Evolutionary conservation across 2,888 invertebrate genomes (phyloP).

Genomic region (Phymatocera aterrima): DNA sequence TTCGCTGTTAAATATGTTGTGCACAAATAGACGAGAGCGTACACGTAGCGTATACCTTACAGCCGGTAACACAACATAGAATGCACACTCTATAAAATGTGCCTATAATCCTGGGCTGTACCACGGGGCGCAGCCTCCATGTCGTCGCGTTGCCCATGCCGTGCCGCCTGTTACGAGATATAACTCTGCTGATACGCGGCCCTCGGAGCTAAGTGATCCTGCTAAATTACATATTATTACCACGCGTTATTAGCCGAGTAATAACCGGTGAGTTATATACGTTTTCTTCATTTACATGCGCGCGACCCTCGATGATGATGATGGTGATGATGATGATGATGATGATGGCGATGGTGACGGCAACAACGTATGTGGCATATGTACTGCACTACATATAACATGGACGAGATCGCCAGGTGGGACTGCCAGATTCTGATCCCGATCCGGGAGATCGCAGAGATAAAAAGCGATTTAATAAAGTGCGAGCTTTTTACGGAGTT

Average conservation of each 20-base stretch:
- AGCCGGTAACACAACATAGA: too few species aligned
- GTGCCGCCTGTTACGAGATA: constrained; percentile 19
- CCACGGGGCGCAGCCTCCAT: background rate
- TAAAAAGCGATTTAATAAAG: background rate
- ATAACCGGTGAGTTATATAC: constrained; percentile 55
- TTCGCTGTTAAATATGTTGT: too few species aligned
- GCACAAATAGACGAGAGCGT: too few species aligned
- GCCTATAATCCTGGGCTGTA: too few species aligned
- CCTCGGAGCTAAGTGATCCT: constrained; percentile 50
- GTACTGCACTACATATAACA: background rate
- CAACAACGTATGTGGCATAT: background rate
- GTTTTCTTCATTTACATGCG: constrained; percentile 34
- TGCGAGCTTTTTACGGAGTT: background rate
- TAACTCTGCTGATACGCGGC: constrained; percentile 37
- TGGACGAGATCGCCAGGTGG: constrained; percentile 23
- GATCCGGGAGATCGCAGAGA: background rate
- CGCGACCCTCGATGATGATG: too few species aligned
- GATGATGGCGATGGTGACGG: too few species aligned
- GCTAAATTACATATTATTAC: constrained; percentile 54
- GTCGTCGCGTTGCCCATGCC: too few species aligned
- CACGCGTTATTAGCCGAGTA: constrained; percentile 67
- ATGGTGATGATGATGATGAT: too few species aligned
- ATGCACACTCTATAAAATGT: too few species aligned
- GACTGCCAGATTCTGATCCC: too few species aligned
- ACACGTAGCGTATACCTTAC: too few species aligned